Evolutionary conservation across 2,113 vertebrate genomes (phyloP), one percentile per base, ranked within the genome.

Genomic region (Sander lucioperca): DNA sequence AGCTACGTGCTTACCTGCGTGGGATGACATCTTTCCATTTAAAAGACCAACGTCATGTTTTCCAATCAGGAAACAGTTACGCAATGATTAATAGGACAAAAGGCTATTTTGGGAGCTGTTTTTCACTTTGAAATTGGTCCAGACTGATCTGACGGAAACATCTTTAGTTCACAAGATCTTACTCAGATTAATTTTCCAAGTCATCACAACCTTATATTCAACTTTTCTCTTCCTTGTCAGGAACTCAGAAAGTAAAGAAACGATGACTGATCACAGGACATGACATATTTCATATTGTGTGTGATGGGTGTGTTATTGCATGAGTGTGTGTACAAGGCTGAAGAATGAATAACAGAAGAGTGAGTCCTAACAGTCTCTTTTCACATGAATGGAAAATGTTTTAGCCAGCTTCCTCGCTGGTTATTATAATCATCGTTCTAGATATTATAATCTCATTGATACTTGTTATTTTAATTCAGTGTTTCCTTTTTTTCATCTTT

Each of bases 1-100:
- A 39, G 3, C 4, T 30, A 11, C 1, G 0, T 4, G 0, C 3
- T n/a, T n/a, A n/a, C n/a, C n/a, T n/a, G n/a, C n/a, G n/a, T 0
- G 0, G 7, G 21, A 14, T 25, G 12, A 2, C 21, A 56, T 5
- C 30, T 57, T 6, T 43, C 7, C 6, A 27, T 0, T n/a, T 1
- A 1, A 3, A 16, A 0, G 27, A 1, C 3, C 15, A 1, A 13
- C 0, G 2, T 53, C 4, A 69, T 2, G 1, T 6, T 58, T 27
- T 16, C 16, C 16, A 2, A 23, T 2, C 4, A 13, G 47, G 11
- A 45, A 74, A 12, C n/a, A 48, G 30, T 11, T 1, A 30, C 8
- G 13, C 4, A 2, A 27, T 30, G 14, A 78, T 27, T 15, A 23
- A 10, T 1, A 5, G 3, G 3, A 30, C 15, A n/a, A 10, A 45